These are phyloP conservation scores for Anolis carolinensis DNA, from an alignment of 2,113 vertebrate genomes.

Conservation along the genomic window DNA sequence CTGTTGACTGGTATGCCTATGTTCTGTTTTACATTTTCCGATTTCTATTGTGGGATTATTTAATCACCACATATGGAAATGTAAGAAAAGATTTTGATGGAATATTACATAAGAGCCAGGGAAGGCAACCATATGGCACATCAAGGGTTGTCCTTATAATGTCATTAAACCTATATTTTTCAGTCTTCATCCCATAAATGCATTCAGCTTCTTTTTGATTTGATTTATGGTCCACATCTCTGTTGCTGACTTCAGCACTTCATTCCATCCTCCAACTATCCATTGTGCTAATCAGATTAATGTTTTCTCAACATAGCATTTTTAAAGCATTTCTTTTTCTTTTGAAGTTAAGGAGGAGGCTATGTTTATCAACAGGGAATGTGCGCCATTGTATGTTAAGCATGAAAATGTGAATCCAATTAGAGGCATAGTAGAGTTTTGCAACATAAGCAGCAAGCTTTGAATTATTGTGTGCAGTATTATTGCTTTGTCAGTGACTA, in stretches of 20 bases:
- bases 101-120: background rate
- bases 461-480: background rate
- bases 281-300: constrained; percentile 29
- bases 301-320: constrained; percentile 25
- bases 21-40: constrained; percentile 10
- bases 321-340: background rate
- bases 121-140: constrained; percentile 7
- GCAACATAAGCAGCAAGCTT: background rate
- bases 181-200: constrained; percentile 18
- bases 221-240: constrained; percentile 29
- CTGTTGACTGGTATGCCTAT: background rate
- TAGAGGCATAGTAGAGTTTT: background rate
- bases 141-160: constrained; percentile 35
- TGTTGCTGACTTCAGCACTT: constrained; percentile 37
- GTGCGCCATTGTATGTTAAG: background rate
- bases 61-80: constrained; percentile 22
- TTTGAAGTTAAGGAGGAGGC: background rate
- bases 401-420: constrained; percentile 16
- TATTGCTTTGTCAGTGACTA: background rate
- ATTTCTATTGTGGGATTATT: constrained; percentile 20
- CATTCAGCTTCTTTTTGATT: constrained; percentile 5
- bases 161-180: constrained; percentile 26
- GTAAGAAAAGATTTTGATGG: constrained; percentile 20
- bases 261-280: constrained; percentile 2
- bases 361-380: constrained; percentile 21